Base-by-base conservation (phyloP, 2,888 invertebrate species). In the Patella ulyssiponensis region DNA sequence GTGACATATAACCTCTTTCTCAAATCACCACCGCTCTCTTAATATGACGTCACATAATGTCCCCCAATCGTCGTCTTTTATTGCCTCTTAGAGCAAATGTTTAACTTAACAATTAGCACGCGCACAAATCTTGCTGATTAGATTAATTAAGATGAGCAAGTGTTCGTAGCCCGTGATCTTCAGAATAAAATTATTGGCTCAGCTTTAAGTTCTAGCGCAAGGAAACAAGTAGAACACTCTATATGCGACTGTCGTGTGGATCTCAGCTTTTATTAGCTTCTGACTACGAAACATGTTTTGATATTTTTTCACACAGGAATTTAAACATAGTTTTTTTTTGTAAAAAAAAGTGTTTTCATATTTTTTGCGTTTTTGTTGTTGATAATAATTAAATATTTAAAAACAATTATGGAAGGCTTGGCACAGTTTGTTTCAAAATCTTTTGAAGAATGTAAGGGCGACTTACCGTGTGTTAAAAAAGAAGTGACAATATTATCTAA, bases 401-500 rank as follows among this genome's bases (percentile, higher is more conserved):
- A 44, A 12, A 58, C 1, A 70, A 78, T 7, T 44, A 89, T 89
- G 89, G 89, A 89, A 77, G 83, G 88, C 51, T 79, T 89, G 72
- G 83, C 89, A 0, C 84, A 88, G 73, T 89, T 89, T 80, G 89
- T 89, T 15, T 86, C 88, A 15, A 88, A 89, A 81, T 88, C 88
- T 17, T 89, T 89, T 78, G 88, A 88, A 75, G 82, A 83, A n/a
- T 85, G 75, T 11, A 76, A 20, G 20, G 71, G 69, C 4, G 53
- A 69, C 7, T 20, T 64, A 23, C 23, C 64, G 23, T 64, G 9
- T 64, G 54, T 75, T 17, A 72, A 69, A 44, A 75, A 71, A 51
- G 71, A 64, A 54, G 53, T 33, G 11, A n/a, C 64, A 20, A 69
- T 51, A 15, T 17, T 44, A 17, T 5, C 4, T 20, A n/a, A 73